These are phyloP conservation scores for Diplosoma virens DNA, from an alignment of 23 tunicate genomes.

Conservation along the genomic window DNA sequence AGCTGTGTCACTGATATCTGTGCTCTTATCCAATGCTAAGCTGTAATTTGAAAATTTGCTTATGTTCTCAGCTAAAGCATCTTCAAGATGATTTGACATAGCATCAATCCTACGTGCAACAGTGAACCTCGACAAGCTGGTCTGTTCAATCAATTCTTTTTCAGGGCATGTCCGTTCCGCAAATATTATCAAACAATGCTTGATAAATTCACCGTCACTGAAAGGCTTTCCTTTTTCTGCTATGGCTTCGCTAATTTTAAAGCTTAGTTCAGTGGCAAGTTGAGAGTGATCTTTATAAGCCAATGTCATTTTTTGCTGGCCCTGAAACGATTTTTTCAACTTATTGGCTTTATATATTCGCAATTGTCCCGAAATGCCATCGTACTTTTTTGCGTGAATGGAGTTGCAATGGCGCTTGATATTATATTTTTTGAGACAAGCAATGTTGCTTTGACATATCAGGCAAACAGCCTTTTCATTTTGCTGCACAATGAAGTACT, in stretches of 20 bases:
- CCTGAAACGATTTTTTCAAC: background rate
- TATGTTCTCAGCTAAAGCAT: background rate
- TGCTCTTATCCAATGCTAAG: constrained; percentile 20
- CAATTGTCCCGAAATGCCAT: background rate
- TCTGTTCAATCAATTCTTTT: constrained; percentile 18
- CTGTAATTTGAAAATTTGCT: constrained; percentile 5
- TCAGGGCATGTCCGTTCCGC: constrained; percentile 15
- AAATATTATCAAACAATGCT: constrained; percentile 15
- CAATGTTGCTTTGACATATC: constrained; percentile 21
- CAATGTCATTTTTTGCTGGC: background rate
- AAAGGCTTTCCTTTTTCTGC: constrained; percentile 31
- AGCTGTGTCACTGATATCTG: constrained; percentile 19
- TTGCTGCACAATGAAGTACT: constrained; percentile 21
- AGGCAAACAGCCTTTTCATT: constrained; percentile 19
- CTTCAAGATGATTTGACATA: constrained; percentile 23
- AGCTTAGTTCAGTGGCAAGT: constrained; percentile 17
- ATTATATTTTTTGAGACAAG: background rate
- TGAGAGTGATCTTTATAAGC: constrained; percentile 11
- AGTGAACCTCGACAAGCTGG: constrained; percentile 20
- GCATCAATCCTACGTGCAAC: constrained; percentile 16
- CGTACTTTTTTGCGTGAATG: background rate
- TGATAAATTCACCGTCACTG: constrained; percentile 38
- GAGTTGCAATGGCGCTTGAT: constrained; percentile 11
- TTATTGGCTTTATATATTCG: background rate
- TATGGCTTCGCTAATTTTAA: constrained; percentile 23